Evolutionary conservation across 2,888 invertebrate species (phyloP).

Genomic region (Nomada ferruginata): DNA sequence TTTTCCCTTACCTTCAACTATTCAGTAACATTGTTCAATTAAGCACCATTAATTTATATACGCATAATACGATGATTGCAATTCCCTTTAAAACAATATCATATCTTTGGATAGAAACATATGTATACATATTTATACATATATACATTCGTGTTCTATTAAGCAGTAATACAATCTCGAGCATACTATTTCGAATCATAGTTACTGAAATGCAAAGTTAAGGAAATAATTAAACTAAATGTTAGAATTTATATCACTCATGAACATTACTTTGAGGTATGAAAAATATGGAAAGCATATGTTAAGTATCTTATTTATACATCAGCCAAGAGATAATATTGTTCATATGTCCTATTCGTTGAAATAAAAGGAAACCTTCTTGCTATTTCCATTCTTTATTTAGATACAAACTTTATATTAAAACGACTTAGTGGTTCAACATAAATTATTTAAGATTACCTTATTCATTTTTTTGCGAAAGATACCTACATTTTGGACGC

Average conservation of each 20-base stretch:
- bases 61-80: background rate
- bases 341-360: constrained; percentile 5
- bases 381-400: constrained; percentile 29
- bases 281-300: constrained; percentile 2
- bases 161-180: constrained; percentile 26
- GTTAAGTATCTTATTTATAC: constrained; percentile 35
- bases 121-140: background rate
- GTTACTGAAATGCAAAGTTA: constrained; percentile 6
- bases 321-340: constrained; percentile 2
- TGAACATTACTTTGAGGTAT: background rate
- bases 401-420: constrained; percentile 39
- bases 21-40: constrained; percentile 4
- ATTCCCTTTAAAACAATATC: constrained; percentile 1
- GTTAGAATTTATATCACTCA: background rate
- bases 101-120: constrained; percentile 9
- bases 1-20: background rate
- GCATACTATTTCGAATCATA: background rate
- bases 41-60: background rate
- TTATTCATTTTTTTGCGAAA: background rate
- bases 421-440: constrained; percentile 6
- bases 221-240: background rate
- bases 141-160: constrained; percentile 8
- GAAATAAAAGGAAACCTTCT: constrained; percentile 30
- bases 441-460: constrained; percentile 22
- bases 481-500: background rate